Conservation (phyloP, 2,888 invertebrate genomes). For the Hemicrepidius hirtus region DNA sequence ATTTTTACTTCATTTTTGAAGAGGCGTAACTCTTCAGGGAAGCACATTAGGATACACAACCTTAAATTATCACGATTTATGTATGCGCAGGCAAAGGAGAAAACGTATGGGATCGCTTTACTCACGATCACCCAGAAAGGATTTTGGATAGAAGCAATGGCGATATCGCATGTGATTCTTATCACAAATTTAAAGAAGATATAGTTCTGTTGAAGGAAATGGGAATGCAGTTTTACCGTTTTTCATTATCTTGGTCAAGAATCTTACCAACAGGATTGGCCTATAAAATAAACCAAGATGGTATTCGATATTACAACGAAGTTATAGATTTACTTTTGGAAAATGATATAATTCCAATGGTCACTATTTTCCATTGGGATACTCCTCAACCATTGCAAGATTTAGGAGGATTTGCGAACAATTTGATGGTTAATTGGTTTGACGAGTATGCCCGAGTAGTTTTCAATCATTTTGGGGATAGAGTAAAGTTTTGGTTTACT, state of each 20-base stretch:
- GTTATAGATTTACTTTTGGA: constrained; percentile 81
- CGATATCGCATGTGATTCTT: constrained; percentile 82
- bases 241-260: constrained; percentile 85
- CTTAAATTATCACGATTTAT: no score
- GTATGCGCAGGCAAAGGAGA: constrained; percentile 78
- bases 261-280: constrained; percentile 82
- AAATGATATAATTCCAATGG: constrained; percentile 73
- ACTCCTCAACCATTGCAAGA: constrained; percentile 73
- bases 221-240: constrained; percentile 81
- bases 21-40: no score
- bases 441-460: constrained; percentile 75
- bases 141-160: constrained; percentile 74
- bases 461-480: constrained; percentile 61
- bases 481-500: constrained; percentile 73
- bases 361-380: constrained; percentile 74
- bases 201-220: constrained; percentile 78
- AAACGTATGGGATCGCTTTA: constrained; percentile 78
- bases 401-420: constrained; percentile 72
- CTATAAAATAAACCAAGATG: constrained; percentile 80
- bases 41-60: no score
- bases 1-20: no score
- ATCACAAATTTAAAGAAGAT: constrained; percentile 79
- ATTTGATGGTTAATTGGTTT: constrained; percentile 74
- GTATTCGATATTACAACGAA: constrained; percentile 85
- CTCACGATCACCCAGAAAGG: constrained; percentile 67